Conservation (phyloP, 2,888 invertebrate genomes). For the Plusia festucae region DNA sequence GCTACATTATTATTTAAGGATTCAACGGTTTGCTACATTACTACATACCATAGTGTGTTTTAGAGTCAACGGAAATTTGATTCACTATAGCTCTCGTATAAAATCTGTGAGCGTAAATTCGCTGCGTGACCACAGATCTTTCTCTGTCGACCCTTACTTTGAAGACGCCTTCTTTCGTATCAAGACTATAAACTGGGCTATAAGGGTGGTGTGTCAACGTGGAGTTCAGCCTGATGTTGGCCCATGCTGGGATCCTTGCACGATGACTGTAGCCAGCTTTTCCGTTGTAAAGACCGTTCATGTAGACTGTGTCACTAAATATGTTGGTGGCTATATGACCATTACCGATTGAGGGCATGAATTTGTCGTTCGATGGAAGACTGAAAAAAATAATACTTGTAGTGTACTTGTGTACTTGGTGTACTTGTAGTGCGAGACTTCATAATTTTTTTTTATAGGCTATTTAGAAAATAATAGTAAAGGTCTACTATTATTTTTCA, state of each 20-base stretch:
- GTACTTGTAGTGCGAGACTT: too few relatives aligned
- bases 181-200: slow-evolving; percentile 81
- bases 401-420: background rate
- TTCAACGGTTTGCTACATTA: too few relatives aligned
- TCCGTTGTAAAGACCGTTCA: slow-evolving; percentile 90
- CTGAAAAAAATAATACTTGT: slow-evolving; percentile 69
- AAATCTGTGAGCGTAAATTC: slow-evolving; percentile 84
- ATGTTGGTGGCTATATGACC: slow-evolving; percentile 90
- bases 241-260: slow-evolving; percentile 90
- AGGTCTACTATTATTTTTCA: background rate
- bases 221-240: slow-evolving; percentile 86
- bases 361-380: slow-evolving; percentile 86
- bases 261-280: slow-evolving; percentile 87
- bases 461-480: too few relatives aligned
- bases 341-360: slow-evolving; percentile 90
- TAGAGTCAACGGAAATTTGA: slow-evolving; percentile 83
- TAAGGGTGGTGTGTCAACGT: slow-evolving; percentile 77
- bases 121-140: slow-evolving; percentile 83
- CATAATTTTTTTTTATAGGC: too few relatives aligned
- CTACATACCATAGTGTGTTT: slow-evolving; percentile 75
- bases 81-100: slow-evolving; percentile 86
- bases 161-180: slow-evolving; percentile 84
- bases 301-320: slow-evolving; percentile 89
- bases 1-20: too few relatives aligned
- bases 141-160: slow-evolving; percentile 84